Base-by-base conservation (phyloP, 2,113 vertebrate genomes). In the Corydoras maculifer region DNA sequence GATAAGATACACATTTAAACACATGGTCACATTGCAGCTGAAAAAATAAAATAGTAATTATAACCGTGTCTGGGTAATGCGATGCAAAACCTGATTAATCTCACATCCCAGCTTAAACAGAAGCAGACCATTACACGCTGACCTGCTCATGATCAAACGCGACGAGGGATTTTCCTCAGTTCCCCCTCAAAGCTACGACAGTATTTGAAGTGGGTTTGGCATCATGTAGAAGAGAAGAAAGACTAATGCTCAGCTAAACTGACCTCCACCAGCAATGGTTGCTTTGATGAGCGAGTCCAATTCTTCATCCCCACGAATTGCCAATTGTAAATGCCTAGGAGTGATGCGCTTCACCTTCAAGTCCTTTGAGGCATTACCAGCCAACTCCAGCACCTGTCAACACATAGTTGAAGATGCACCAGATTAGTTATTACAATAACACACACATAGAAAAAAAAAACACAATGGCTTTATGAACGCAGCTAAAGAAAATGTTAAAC, bases 241-340 rank as follows among this genome's bases (percentile, higher is more conserved):
- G 6, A 12, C 30, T 25, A 51, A 25, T 3, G 18, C 9, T 5
- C 5, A 12, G 3, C 35, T 62, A 11, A 72, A 77, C 91, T 3
- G 73, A 94, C 93, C 93, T 80, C 93, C 92, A 0, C 93, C 92
- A 2, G 92, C 93, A 12, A 93, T 94, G 77, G 93, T 94, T 5
- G 92, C 93, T 84, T 94, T 94, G 84, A 94, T 94, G 10, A 94
- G 91, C 0, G 92, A 93, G 67, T 94, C 92, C 84, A 94, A 65
- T 78, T 94, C 93, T 65, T 94, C 93, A 8, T 94, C 93, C 0
- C 92, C 92, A 0, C 93, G 91, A 77, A 94, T 94, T 0, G 93
- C 92, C 63, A 94, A 85, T 83, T 94, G 93, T 87, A 94, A 83
- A 78, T 94, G 93, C 60, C 93, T 90, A 0, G 92, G 92, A 9